Conservation (phyloP, 2,797 vertebrate species). For the Oryzias dopingdopingensis region DNA sequence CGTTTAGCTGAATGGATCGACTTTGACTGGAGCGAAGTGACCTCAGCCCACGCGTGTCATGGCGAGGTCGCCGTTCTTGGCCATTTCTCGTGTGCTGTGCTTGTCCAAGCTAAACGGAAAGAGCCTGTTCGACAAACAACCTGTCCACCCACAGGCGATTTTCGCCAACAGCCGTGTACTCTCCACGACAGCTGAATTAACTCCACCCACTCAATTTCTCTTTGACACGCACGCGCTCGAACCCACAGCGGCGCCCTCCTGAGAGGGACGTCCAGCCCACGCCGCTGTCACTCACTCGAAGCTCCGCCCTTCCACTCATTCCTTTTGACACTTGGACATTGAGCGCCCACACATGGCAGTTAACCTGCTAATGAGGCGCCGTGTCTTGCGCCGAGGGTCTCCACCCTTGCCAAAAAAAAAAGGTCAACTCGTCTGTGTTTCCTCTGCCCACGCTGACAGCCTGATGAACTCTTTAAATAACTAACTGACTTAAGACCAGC, state of each 20-base stretch:
- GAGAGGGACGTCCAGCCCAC: conserved; percentile 48
- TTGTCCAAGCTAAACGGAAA: conserved; percentile 65
- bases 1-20: not conserved
- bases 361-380: conserved; percentile 66
- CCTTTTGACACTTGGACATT: conserved; percentile 31
- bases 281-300: conserved; percentile 52
- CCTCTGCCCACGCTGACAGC: conserved; percentile 52
- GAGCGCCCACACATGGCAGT: conserved; percentile 64
- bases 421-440: conserved; percentile 33
- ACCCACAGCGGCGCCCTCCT: conserved; percentile 31
- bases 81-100: conserved; percentile 31
- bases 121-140: conserved; percentile 62
- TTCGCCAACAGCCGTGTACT: conserved; percentile 21
- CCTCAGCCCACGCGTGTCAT: conserved; percentile 4
- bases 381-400: conserved; percentile 36
- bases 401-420: conserved; percentile 8
- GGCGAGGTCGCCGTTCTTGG: conserved; percentile 15
- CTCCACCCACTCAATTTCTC: conserved; percentile 32
- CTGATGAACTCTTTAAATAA: conserved; percentile 56
- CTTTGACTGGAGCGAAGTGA: not conserved
- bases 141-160: conserved; percentile 71
- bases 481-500: conserved; percentile 50
- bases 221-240: conserved; percentile 26
- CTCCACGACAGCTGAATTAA: conserved; percentile 15
- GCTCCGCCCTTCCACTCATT: conserved; percentile 41